A percentile compares a stretch with the other conserved stretches of the same genome.
These are phyloP conservation scores for Melanostigma gelatinosum DNA, from an alignment of 2,113 vertebrate species.

Conservation along the genomic window DNA sequence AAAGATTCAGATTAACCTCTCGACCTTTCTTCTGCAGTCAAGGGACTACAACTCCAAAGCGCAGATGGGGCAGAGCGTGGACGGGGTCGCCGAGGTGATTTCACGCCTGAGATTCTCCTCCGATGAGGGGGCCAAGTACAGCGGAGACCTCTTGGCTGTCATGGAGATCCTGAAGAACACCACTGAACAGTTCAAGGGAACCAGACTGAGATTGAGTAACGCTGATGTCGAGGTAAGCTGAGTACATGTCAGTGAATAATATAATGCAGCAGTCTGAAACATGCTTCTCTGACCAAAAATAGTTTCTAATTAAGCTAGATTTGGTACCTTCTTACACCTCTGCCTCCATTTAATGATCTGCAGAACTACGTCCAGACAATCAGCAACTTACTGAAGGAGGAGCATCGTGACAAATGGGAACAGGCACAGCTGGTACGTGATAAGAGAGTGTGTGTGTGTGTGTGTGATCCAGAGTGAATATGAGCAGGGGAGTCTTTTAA, in stretches of 20 bases:
- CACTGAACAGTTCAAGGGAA: conserved; percentile 90
- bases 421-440: conserved; percentile 94
- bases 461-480: not conserved
- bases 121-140: conserved; percentile 93
- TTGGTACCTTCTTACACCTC: conserved; percentile 38
- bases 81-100: conserved; percentile 91
- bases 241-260: conserved; percentile 9
- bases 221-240: conserved; percentile 90
- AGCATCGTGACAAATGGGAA: conserved; percentile 96
- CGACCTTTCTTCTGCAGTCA: conserved; percentile 78
- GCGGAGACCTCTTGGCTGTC: conserved; percentile 92
- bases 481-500: conserved; percentile 1
- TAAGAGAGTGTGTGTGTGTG: conserved; percentile 52
- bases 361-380: conserved; percentile 97
- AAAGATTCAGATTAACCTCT: conserved; percentile 27
- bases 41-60: conserved; percentile 91
- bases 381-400: conserved; percentile 95
- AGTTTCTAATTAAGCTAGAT: not conserved
- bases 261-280: not conserved
- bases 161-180: conserved; percentile 93
- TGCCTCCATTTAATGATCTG: conserved; percentile 49
- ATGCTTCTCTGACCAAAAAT: conserved; percentile 25
- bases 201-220: conserved; percentile 88
- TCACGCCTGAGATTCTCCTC: conserved; percentile 92
- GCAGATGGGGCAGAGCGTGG: conserved; percentile 86